Conservation (phyloP, 1,140 invertebrate species). For the Calliphora vicina region DNA sequence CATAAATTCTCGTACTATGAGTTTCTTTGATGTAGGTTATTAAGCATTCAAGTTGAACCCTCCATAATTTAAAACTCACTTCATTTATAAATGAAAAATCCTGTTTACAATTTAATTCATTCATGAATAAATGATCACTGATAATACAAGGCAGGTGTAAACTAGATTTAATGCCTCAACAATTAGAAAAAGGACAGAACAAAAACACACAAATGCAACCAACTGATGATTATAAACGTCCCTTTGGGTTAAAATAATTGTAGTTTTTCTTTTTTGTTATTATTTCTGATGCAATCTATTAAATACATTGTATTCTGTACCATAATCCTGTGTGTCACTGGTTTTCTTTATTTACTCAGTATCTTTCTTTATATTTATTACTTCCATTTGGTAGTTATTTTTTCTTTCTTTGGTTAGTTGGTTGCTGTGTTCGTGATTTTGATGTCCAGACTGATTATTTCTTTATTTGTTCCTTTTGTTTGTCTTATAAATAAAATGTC, state of each 20-base stretch:
- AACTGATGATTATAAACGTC: conserved; percentile 14
- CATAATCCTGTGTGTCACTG: neutral
- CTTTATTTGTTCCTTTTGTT: neutral
- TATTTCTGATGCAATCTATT: neutral
- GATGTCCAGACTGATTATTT: neutral
- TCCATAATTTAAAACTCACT: too few relatives aligned
- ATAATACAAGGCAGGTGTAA: conserved; percentile 20
- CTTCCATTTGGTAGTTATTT: neutral
- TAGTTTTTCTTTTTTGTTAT: neutral
- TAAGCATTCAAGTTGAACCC: too few relatives aligned
- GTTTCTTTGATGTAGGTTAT: too few relatives aligned
- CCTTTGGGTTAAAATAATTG: neutral
- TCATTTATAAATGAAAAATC: neutral
- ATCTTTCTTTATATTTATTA: conserved; percentile 11
- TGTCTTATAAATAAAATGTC: neutral
- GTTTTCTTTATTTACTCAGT: neutral
- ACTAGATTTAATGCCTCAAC: conserved; percentile 18
- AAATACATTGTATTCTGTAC: neutral
- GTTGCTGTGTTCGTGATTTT: neutral
- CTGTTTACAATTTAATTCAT: neutral
- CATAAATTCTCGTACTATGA: too few relatives aligned
- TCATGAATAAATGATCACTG: neutral
- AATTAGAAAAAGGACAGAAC: neutral
- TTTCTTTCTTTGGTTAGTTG: neutral
- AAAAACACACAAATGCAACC: neutral